Base-by-base conservation (phyloP, 1,140 invertebrate genomes). In the Drosophila insularis region DNA sequence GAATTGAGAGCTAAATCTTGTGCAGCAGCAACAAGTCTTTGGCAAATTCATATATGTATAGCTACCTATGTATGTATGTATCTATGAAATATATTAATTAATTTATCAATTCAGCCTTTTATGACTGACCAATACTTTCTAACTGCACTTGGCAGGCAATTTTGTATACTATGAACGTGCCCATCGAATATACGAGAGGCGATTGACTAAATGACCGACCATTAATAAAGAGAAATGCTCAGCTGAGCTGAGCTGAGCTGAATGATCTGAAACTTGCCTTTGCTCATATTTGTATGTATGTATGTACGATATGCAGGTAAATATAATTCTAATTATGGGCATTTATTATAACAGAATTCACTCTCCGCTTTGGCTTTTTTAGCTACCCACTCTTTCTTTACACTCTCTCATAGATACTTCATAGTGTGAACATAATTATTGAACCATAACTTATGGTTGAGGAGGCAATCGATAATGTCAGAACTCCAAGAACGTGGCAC, bases 1-100 rank as follows among this genome's bases (percentile, higher is more conserved):
- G 55, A 58, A 58, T 58, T 58, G 55, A 58, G 55, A 58, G 55
- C 55, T 58, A 58, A 58, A 35, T 58, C 55, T 58, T 58, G 55
- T 58, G 11, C 6, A 37, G 32, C 27, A 5, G 31, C 55, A 32
- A 58, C 14, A 35, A 58, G 55, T 17, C 55, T 37, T 58, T 56
- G 27, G 14, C 17, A 27, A 56, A 56, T 56, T 17, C 31, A 35
- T 4, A 14, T 5, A 35, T 4, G 8, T 5, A 17, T 14, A 43
- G 6, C 40, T 27, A 31, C 32, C 27, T 17, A 46, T 56, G n/a
- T n/a, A n/a, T 32, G 27, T 31, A 31, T 31, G 27, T 19, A 14
- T 58, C 4, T 58, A 35, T 50, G 32, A 58, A 37, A 37, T 35
- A 35, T 58, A 58, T 58, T 35, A 58, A 58, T 58, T 32, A 58